phyloP scores from a whole-genome alignment of 2,797 vertebrate genomes.

The Mastacembelus armatus region DNA sequence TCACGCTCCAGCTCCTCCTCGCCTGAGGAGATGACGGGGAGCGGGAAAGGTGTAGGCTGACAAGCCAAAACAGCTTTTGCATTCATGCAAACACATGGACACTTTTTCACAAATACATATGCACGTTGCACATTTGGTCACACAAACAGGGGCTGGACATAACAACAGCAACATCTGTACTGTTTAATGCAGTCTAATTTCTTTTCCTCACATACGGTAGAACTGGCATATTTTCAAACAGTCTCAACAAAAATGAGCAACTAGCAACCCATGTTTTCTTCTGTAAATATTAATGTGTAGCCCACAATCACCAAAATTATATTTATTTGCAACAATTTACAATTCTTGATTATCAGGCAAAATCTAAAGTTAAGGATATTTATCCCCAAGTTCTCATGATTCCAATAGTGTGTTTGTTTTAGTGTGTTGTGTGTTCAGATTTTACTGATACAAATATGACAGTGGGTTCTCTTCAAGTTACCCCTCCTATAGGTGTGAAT shows the following conservation, averaged over 20 bases:
- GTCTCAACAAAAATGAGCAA: neutral
- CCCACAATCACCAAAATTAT: no score
- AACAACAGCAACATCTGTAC: slow-evolving; percentile 14
- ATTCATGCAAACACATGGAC: slow-evolving; percentile 43
- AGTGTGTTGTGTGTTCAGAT: no score
- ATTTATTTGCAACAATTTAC: no score
- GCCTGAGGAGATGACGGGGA: slow-evolving; percentile 73
- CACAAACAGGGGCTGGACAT: slow-evolving; percentile 8
- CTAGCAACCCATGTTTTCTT: no score
- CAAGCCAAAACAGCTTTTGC: slow-evolving; percentile 59
- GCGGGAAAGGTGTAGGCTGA: slow-evolving; percentile 78
- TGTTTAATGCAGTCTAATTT: slow-evolving; percentile 16
- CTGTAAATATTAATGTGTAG: no score
- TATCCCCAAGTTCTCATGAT: no score
- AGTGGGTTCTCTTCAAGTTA: no score
- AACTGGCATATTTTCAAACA: neutral
- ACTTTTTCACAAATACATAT: slow-evolving; percentile 53
- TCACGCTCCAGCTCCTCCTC: slow-evolving; percentile 65
- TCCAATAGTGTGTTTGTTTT: no score
- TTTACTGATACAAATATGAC: no score
- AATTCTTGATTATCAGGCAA: no score
- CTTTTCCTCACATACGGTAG: neutral
- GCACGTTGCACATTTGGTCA: slow-evolving; percentile 19
- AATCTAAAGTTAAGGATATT: no score
- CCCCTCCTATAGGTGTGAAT: no score